Base-by-base conservation (phyloP, 2,888 invertebrate species). In the Lepetodrilus schrolli region DNA sequence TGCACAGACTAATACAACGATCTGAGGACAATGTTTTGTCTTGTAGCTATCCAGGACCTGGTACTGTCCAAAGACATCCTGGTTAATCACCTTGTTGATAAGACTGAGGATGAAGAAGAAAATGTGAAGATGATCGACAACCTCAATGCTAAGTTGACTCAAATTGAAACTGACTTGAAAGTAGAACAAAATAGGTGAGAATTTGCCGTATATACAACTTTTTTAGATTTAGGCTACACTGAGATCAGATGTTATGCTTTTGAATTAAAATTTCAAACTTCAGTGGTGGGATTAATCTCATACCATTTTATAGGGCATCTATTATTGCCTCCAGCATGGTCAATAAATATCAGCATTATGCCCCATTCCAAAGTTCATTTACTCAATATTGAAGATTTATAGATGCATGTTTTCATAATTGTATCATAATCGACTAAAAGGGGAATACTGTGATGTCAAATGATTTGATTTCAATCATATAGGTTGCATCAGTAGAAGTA, bases 111-210 rank as follows among this genome's bases (percentile, higher is more conserved):
- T 47, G 43, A 78, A 37, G 20, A 8, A 4, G 51, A 26, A 10
- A 5, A 72, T 20, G 36, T 58, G 23, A 34, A 72, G 13, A 73
- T 74, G 21, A 48, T 73, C 30, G 26, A 68, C n/a, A 23, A 48
- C 0, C 38, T 79, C 1, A 58, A 68, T 23, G 66, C 23, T 1
- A 74, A 78, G 17, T 70, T 74, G 13, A 51, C 66, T 0, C 65
- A 75, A 21, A 74, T 78, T 4, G 66, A 72, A 48, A 34, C 66
- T 30, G 48, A 76, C 21, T 73, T 82, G 5, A 50, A 75, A 10
- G 49, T 69, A 20, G 47, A 70, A 36, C 70, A 58, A 47, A 65
- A 68, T 30, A 37, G 72, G 82, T 82, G 37, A 70, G 78, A 47
- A 4, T 13, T 13, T 5, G n/a, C 69, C 20, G 7, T 47, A n/a